Evolutionary conservation across 2,797 vertebrate genomes (phyloP).

Genomic region (Tachyglossus aculeatus): DNA sequence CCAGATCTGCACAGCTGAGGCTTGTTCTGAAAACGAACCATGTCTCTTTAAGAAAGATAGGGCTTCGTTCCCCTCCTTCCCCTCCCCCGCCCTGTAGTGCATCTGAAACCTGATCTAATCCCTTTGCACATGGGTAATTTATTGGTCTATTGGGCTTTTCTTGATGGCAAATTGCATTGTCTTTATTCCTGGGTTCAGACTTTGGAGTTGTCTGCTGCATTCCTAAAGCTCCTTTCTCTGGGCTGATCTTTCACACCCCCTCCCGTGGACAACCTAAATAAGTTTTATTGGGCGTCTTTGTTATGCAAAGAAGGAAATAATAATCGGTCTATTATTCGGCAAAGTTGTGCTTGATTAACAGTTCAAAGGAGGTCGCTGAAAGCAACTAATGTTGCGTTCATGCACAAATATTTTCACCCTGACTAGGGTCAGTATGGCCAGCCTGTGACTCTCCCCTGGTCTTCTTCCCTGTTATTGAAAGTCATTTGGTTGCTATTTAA

Average conservation of each 20-base stretch:
- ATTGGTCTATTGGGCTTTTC: constrained; percentile 86
- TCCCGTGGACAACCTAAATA: constrained; percentile 63
- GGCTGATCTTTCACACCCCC: constrained; percentile 71
- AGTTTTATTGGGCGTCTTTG: constrained; percentile 79
- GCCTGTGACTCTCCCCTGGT: background rate
- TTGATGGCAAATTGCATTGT: constrained; percentile 86
- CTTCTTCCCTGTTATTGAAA: background rate
- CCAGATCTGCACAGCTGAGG: no score
- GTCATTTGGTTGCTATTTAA: background rate
- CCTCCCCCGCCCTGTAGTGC: constrained; percentile 63
- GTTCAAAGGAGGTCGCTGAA: constrained; percentile 73
- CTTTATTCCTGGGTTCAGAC: constrained; percentile 78
- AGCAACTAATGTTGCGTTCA: constrained; percentile 4
- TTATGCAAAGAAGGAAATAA: constrained; percentile 79
- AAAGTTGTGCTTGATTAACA: constrained; percentile 80
- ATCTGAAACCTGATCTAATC: constrained; percentile 84
- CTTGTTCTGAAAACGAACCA: constrained; percentile 33
- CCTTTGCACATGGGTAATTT: constrained; percentile 85
- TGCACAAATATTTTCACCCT: constrained; percentile 45
- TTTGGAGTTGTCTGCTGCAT: constrained; percentile 69
- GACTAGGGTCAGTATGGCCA: constrained; percentile 27
- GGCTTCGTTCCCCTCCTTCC: constrained; percentile 54
- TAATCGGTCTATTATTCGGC: constrained; percentile 78
- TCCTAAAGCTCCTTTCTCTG: constrained; percentile 72
- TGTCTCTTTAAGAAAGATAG: constrained; percentile 77